phyloP scores from a whole-genome alignment of 2,113 vertebrate genomes.

The Takifugu bimaculatus region DNA sequence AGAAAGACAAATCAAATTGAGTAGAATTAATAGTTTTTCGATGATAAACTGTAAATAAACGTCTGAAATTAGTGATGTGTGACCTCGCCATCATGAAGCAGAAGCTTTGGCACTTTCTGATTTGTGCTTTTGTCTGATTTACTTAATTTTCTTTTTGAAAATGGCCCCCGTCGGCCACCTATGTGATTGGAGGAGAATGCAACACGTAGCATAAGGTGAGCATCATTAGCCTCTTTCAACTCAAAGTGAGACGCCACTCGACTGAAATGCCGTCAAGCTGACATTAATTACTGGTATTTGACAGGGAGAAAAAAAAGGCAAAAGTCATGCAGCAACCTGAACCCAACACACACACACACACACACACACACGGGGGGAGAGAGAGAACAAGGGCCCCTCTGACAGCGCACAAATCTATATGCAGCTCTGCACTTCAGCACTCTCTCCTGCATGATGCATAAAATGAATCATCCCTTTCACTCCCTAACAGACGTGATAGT shows the following conservation, averaged over 20 bases:
- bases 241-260: conserved; percentile 37
- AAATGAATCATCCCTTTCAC: conserved; percentile 71
- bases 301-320: conserved; percentile 39
- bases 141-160: no score
- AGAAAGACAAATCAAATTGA: no score
- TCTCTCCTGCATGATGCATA: conserved; percentile 61
- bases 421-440: conserved; percentile 63
- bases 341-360: background rate
- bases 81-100: no score
- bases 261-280: conserved; percentile 19
- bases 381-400: conserved; percentile 62
- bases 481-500: conserved; percentile 56
- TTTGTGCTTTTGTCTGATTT: no score
- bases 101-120: no score
- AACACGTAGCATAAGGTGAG: conserved; percentile 7
- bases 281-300: conserved; percentile 43
- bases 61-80: no score
- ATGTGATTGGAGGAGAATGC: conserved; percentile 33
- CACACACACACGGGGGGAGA: conserved; percentile 16
- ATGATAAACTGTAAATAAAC: no score
- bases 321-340: conserved; percentile 26
- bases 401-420: conserved; percentile 65
- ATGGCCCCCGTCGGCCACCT: background rate
- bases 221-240: conserved; percentile 41
- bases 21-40: no score